phyloP scores from a whole-genome alignment of 1,140 invertebrate genomes.

The Hylyphantes graminicola region DNA sequence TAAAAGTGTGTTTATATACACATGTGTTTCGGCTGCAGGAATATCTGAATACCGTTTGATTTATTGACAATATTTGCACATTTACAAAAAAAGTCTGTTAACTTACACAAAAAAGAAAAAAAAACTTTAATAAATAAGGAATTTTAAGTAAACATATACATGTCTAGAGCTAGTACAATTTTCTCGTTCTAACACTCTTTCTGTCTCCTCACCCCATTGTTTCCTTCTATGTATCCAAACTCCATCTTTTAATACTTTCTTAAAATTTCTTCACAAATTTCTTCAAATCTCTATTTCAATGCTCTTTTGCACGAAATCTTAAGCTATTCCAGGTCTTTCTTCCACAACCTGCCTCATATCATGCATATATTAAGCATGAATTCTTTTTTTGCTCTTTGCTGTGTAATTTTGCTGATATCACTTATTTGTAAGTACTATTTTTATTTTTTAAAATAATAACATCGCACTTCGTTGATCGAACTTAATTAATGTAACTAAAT shows the following conservation, averaged over 20 bases:
- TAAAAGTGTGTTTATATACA: too few species aligned
- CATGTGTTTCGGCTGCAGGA: too few species aligned
- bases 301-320: conserved; percentile 52
- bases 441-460: background rate
- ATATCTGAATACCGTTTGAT: too few species aligned
- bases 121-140: background rate
- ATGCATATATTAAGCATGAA: conserved; percentile 49
- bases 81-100: too few species aligned
- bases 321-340: conserved; percentile 60
- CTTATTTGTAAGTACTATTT: conserved; percentile 33
- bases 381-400: conserved; percentile 43
- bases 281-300: conserved; percentile 1
- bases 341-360: conserved; percentile 58
- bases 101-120: background rate
- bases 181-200: background rate
- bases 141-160: background rate
- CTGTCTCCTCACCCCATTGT: background rate
- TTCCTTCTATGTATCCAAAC: conserved; percentile 19
- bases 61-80: too few species aligned
- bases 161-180: background rate
- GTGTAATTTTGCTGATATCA: conserved; percentile 21
- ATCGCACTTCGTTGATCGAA: background rate
- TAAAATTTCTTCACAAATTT: conserved; percentile 4
- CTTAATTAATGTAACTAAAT: too few species aligned
- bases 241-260: conserved; percentile 18